These are phyloP conservation scores for Callyntrura guangdongensis DNA, from an alignment of 2,888 invertebrate species.

Conservation along the genomic window DNA sequence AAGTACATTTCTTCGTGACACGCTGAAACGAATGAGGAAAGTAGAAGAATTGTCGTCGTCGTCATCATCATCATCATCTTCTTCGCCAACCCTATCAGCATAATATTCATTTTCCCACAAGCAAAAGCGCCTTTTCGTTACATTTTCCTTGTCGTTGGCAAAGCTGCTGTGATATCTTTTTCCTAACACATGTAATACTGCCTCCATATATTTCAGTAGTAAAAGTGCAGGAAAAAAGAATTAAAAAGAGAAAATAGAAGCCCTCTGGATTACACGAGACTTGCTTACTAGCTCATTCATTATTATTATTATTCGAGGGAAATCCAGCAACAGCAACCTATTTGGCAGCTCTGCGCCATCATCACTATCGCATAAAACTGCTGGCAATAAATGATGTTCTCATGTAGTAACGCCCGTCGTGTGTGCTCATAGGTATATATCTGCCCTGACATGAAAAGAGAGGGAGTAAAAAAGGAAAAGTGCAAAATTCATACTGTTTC, in stretches of 20 bases:
- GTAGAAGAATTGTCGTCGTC: slow-evolving; percentile 18
- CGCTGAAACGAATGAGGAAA: slow-evolving; percentile 13
- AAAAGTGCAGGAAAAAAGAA: slow-evolving; percentile 42
- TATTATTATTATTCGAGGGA: slow-evolving; percentile 54
- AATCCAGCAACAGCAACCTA: slow-evolving; percentile 48
- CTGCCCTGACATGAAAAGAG: no score
- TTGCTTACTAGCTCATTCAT: slow-evolving; percentile 72
- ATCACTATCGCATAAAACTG: neutral
- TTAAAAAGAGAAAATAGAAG: slow-evolving; percentile 46
- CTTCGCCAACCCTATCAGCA: neutral
- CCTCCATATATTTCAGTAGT: slow-evolving; percentile 32
- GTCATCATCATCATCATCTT: slow-evolving; percentile 31
- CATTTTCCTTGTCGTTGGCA: slow-evolving; percentile 18
- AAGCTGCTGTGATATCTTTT: slow-evolving; percentile 22
- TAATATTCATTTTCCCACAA: no score
- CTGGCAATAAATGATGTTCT: slow-evolving; percentile 33
- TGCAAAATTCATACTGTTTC: slow-evolving; percentile 58
- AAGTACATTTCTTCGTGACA: slow-evolving; percentile 40
- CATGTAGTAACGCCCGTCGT: slow-evolving; percentile 4
- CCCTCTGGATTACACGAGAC: slow-evolving; percentile 65
- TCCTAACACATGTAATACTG: slow-evolving; percentile 16
- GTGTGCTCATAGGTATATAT: neutral
- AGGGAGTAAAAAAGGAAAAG: no score
- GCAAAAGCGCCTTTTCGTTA: slow-evolving; percentile 8
- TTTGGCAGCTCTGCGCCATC: slow-evolving; percentile 1